These are phyloP conservation scores for Cygnus buccinator DNA, from an alignment of 2,113 vertebrate species.

Conservation along the genomic window DNA sequence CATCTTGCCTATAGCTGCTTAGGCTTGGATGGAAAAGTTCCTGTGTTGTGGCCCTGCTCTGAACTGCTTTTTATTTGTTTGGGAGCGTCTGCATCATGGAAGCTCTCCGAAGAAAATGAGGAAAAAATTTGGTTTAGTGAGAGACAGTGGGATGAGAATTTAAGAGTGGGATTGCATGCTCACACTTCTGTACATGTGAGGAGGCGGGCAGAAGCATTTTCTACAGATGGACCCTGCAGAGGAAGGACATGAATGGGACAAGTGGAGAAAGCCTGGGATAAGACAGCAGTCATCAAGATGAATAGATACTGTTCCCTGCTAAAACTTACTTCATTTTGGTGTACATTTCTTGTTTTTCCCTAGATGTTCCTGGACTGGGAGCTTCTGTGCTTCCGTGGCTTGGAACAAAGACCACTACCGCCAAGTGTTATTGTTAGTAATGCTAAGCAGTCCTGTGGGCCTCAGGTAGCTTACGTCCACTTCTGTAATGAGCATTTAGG, in stretches of 20 bases:
- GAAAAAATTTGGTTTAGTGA: neutral
- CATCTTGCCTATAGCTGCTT: neutral
- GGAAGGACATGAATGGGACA: neutral
- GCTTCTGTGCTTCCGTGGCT: neutral
- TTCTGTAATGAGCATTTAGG: neutral
- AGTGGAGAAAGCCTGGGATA: neutral
- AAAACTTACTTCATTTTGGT: neutral
- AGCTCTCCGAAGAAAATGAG: neutral
- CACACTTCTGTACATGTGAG: neutral
- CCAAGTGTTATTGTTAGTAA: neutral
- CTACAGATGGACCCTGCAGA: neutral
- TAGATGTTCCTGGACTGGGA: neutral
- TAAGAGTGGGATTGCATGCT: neutral
- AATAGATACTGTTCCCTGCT: neutral
- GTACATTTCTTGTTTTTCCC: neutral
- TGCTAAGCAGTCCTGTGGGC: neutral
- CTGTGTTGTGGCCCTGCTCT: neutral
- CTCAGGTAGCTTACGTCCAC: neutral
- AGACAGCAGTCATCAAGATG: neutral
- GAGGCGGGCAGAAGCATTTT: neutral
- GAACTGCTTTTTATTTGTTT: neutral
- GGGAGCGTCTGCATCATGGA: neutral
- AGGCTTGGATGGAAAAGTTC: neutral
- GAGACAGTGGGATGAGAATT: neutral
- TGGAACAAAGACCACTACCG: neutral